Percentiles rank a stretch among this genome's conserved stretches.
Conservation (phyloP, 2,888 invertebrate species). For the Orthosia gothica region DNA sequence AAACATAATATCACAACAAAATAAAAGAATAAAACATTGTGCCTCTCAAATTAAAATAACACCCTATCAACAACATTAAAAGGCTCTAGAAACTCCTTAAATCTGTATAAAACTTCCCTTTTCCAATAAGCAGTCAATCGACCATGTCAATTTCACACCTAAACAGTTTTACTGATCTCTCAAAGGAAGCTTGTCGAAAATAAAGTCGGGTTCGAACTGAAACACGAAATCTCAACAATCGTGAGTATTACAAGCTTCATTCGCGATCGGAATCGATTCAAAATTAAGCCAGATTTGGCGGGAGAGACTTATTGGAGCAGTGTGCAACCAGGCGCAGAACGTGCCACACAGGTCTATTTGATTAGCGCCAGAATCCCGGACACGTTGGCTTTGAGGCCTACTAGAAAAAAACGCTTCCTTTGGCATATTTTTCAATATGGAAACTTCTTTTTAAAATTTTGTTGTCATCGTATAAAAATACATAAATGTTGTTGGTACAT, state of each 20-base stretch:
- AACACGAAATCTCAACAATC: constrained; percentile 32
- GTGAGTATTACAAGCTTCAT: constrained; percentile 42
- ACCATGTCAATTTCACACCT: constrained; percentile 35
- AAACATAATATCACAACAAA: too few relatives aligned
- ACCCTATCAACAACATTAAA: constrained; percentile 9
- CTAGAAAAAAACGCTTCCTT: constrained; percentile 16
- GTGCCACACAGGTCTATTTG: constrained; percentile 72
- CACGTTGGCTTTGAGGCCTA: constrained; percentile 37
- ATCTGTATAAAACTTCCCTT: constrained; percentile 13
- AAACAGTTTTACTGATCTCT: constrained; percentile 30
- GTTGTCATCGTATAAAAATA: not conserved
- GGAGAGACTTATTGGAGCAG: constrained; percentile 67
- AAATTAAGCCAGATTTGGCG: constrained; percentile 65
- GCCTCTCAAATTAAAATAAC: not conserved
- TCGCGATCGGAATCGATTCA: constrained; percentile 50
- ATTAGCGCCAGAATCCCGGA: constrained; percentile 68
- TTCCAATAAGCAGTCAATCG: constrained; percentile 38
- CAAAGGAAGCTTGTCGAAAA: constrained; percentile 34
- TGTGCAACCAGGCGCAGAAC: constrained; percentile 69
- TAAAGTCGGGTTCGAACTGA: constrained; percentile 21
- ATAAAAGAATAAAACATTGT: not conserved
- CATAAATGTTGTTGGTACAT: too few relatives aligned
- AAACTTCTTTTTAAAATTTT: not conserved
- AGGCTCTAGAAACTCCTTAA: not conserved
- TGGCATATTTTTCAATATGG: not conserved